Percentiles rank a stretch among this genome's conserved stretches.
Evolutionary conservation across 2,888 invertebrate species (phyloP).

Genomic region (Ophioninae sp.): DNA sequence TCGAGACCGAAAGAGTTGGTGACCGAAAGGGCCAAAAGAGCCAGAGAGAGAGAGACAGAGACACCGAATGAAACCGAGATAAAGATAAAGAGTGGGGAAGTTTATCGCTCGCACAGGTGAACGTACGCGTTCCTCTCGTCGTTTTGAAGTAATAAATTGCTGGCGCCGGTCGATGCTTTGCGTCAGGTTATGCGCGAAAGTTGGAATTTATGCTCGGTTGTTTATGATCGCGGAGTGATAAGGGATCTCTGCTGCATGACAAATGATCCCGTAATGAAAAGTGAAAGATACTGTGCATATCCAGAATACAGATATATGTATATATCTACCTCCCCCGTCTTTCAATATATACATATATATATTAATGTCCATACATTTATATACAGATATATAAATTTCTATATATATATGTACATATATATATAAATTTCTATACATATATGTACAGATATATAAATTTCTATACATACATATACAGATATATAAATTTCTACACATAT

Average conservation of each 20-base stretch:
- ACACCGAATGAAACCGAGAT: constrained; percentile 27
- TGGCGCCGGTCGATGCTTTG: constrained; percentile 75
- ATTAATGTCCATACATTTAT: too few relatives aligned
- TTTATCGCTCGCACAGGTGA: constrained; percentile 72
- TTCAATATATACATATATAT: too few relatives aligned
- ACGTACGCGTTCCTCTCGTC: constrained; percentile 67
- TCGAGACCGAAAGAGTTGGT: constrained; percentile 17
- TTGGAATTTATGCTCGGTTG: constrained; percentile 81
- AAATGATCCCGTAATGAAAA: constrained; percentile 81
- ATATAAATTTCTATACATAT: neutral
- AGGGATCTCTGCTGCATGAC: constrained; percentile 80
- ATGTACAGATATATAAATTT: neutral
- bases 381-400: too few relatives aligned
- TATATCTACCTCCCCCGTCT: too few relatives aligned
- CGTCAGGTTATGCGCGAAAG: constrained; percentile 81
- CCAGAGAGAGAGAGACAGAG: constrained; percentile 18
- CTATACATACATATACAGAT: too few relatives aligned
- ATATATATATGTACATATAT: neutral
- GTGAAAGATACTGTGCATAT: constrained; percentile 79
- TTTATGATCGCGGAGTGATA: constrained; percentile 81
- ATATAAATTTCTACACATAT: too few relatives aligned
- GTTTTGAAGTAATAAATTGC: constrained; percentile 79
- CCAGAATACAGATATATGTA: constrained; percentile 16
- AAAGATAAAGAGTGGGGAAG: constrained; percentile 63
- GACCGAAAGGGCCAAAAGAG: constrained; percentile 7